Evolutionary conservation across 2,888 invertebrate genomes (phyloP).

Genomic region (Panzeria rudis): DNA sequence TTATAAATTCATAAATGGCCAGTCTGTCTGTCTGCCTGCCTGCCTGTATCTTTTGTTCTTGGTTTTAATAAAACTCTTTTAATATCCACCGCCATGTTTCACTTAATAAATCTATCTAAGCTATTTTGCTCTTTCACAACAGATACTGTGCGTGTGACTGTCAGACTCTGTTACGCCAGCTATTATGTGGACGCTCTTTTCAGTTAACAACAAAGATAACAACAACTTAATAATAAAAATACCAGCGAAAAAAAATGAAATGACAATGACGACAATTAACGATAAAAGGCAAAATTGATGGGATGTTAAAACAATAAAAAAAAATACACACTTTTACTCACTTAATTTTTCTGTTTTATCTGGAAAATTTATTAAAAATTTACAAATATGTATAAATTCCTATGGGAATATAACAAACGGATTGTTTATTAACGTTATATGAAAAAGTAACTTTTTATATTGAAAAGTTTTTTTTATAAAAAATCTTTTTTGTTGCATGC

Average conservation of each 20-base stretch:
- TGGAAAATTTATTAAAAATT: neutral
- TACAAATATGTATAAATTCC: neutral
- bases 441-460: too few species aligned
- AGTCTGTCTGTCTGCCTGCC: neutral
- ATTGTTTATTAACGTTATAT: neutral
- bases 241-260: conserved; percentile 14
- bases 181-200: conserved; percentile 46
- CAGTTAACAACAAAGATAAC: conserved; percentile 31
- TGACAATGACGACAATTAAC: conserved; percentile 68
- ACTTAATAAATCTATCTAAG: conserved; percentile 34
- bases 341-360: neutral
- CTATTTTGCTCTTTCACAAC: neutral
- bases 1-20: conserved; percentile 28
- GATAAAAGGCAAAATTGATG: conserved; percentile 67
- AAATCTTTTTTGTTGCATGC: too few species aligned
- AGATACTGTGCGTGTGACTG: neutral
- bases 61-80: neutral
- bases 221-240: conserved; percentile 33
- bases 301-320: conserved; percentile 49
- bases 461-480: too few species aligned
- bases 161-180: neutral
- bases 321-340: conserved; percentile 17
- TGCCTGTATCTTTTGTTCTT: neutral
- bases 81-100: neutral
- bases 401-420: neutral